A percentile compares a stretch with the other conserved stretches of the same genome.
phyloP scores from a whole-genome alignment of 2,113 vertebrate genomes.

The Sigmodon hispidus region DNA sequence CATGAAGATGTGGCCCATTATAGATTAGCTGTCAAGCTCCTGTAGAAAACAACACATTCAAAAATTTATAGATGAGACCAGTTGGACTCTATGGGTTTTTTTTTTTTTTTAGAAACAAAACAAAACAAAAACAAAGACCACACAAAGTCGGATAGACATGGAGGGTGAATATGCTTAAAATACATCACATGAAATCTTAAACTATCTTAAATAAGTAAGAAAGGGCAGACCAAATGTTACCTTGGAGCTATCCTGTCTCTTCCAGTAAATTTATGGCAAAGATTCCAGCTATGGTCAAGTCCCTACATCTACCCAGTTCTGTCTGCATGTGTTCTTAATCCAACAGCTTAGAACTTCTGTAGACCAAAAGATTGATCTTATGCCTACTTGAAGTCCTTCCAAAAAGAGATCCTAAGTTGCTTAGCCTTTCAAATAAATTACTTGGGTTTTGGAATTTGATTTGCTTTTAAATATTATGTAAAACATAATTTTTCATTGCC shows the following conservation, averaged over 20 bases:
- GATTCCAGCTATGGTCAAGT: not conserved
- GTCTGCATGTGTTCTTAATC: not conserved
- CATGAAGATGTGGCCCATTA: not conserved
- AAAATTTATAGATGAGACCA: not conserved
- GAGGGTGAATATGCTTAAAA: not conserved
- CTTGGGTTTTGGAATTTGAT: slow-evolving; percentile 26
- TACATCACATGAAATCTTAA: not conserved
- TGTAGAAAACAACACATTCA: not conserved
- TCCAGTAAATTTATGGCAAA: not conserved
- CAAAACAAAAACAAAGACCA: not conserved
- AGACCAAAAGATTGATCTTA: slow-evolving; percentile 5
- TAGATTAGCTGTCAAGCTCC: not conserved
- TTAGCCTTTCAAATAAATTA: slow-evolving; percentile 49
- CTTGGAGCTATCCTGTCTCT: not conserved
- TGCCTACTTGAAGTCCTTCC: slow-evolving; percentile 1
- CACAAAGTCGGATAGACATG: not conserved
- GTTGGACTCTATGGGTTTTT: not conserved
- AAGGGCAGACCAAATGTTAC: not conserved
- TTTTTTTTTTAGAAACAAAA: not conserved
- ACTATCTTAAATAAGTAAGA: not conserved
- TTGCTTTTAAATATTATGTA: slow-evolving; percentile 53
- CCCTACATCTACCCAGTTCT: not conserved
- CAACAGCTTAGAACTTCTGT: not conserved
- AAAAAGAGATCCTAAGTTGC: slow-evolving; percentile 13
- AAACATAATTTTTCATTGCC: slow-evolving; percentile 18